Conservation (phyloP, 2,888 invertebrate species). For the Ormyrus labotus region DNA sequence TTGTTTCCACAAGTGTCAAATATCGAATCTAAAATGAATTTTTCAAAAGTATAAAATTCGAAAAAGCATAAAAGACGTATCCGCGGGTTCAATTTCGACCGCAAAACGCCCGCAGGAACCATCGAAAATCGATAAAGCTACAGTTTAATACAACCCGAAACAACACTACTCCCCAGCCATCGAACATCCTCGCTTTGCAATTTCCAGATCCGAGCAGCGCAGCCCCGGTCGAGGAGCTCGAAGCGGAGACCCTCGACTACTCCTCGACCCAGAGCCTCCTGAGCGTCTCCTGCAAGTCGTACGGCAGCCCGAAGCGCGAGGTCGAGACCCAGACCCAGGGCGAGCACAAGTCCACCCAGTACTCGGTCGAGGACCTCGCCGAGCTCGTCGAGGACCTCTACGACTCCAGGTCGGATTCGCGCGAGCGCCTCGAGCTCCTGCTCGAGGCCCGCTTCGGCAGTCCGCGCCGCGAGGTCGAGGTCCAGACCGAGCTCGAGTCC, state of each 20-base stretch:
- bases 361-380: conserved; percentile 64
- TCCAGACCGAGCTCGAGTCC: conserved; percentile 69
- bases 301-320: conserved; percentile 66
- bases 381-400: conserved; percentile 54
- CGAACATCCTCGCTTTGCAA: background rate
- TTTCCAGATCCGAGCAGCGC: conserved; percentile 39
- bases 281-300: conserved; percentile 52
- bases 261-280: conserved; percentile 47
- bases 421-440: conserved; percentile 61
- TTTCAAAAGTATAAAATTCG: too few species aligned
- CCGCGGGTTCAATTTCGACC: too few species aligned
- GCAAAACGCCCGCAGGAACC: too few species aligned
- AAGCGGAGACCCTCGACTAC: conserved; percentile 61
- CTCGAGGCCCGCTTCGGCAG: conserved; percentile 59
- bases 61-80: too few species aligned
- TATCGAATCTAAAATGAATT: too few species aligned
- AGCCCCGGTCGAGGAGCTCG: conserved; percentile 61
- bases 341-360: conserved; percentile 69
- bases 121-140: too few species aligned
- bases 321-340: conserved; percentile 70
- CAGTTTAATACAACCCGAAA: too few species aligned
- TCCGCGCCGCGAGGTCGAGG: conserved; percentile 66
- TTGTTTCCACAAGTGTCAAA: too few species aligned
- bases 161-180: too few species aligned
- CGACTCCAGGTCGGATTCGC: conserved; percentile 45